Evolutionary conservation across 2,797 vertebrate species (phyloP).

Genomic region (Hozukius guyotensis): DNA sequence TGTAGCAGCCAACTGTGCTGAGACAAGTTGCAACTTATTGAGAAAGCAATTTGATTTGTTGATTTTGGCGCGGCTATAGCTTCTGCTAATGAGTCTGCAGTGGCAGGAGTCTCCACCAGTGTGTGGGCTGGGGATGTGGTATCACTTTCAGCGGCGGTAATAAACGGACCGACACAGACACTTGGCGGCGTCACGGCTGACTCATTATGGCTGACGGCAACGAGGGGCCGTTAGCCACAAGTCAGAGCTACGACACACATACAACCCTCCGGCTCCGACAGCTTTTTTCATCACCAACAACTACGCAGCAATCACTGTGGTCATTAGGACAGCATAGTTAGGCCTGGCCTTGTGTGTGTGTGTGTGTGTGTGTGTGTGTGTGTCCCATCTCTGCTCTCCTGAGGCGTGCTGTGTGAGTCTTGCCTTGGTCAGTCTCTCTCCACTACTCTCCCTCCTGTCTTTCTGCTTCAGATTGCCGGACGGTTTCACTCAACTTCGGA

Average conservation of each 20-base stretch:
- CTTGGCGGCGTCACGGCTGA: slow-evolving; percentile 37
- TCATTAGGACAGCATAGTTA: slow-evolving; percentile 64
- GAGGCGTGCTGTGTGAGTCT: slow-evolving; percentile 13
- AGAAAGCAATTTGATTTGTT: slow-evolving; percentile 43
- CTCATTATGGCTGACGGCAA: slow-evolving; percentile 65
- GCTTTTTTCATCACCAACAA: slow-evolving; percentile 60
- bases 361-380: slow-evolving; percentile 12
- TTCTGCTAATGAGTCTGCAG: slow-evolving; percentile 64
- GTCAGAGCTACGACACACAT: slow-evolving; percentile 35
- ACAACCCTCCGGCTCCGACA: slow-evolving; percentile 19
- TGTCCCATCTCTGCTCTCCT: slow-evolving; percentile 11
- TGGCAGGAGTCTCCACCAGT: slow-evolving; percentile 48
- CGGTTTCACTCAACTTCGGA: too few relatives aligned
- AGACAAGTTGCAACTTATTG: slow-evolving; percentile 31
- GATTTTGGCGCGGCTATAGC: slow-evolving; percentile 18
- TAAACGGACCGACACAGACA: slow-evolving; percentile 34
- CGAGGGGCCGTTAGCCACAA: slow-evolving; percentile 45
- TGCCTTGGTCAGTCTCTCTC: slow-evolving; percentile 35
- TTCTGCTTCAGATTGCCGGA: too few relatives aligned
- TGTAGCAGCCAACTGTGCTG: background rate
- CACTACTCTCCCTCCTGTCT: too few relatives aligned
- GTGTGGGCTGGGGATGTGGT: slow-evolving; percentile 43
- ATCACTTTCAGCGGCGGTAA: slow-evolving; percentile 45
- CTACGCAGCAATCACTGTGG: slow-evolving; percentile 54
- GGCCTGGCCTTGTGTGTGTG: slow-evolving; percentile 4